These are phyloP conservation scores for Cydia strobilella DNA, from an alignment of 1,140 invertebrate species.

Conservation along the genomic window DNA sequence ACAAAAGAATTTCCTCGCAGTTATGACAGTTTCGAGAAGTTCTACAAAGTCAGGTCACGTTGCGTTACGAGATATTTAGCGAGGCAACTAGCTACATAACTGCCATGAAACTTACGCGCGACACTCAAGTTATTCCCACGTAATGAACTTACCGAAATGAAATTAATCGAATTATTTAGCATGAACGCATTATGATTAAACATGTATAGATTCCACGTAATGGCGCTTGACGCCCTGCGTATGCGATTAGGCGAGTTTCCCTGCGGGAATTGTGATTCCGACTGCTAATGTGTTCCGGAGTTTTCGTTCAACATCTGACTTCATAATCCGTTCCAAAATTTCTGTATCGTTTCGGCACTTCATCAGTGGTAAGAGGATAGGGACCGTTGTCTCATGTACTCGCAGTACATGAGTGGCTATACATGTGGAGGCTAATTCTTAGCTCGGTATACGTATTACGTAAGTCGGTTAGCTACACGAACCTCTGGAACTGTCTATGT, in stretches of 20 bases:
- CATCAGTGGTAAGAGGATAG: neutral
- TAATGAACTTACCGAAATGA: slow-evolving; percentile 18
- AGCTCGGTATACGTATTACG: slow-evolving; percentile 17
- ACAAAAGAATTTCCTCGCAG: slow-evolving; percentile 27
- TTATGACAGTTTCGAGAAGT: slow-evolving; percentile 28
- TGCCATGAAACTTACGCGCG: slow-evolving; percentile 15
- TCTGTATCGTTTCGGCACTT: neutral
- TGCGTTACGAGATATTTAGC: slow-evolving; percentile 26
- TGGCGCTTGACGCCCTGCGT: neutral
- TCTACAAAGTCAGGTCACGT: slow-evolving; percentile 28
- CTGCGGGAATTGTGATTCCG: neutral
- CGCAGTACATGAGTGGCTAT: slow-evolving; percentile 7
- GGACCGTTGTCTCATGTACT: neutral
- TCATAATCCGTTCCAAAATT: neutral
- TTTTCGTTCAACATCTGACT: neutral
- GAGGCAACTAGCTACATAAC: slow-evolving; percentile 26
- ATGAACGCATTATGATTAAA: slow-evolving; percentile 23
- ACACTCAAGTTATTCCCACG: slow-evolving; percentile 23
- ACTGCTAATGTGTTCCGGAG: slow-evolving; percentile 10
- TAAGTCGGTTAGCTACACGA: slow-evolving; percentile 27
- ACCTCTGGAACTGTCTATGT: slow-evolving; percentile 37
- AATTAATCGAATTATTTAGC: slow-evolving; percentile 27
- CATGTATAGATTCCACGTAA: slow-evolving; percentile 7
- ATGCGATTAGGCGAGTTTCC: neutral
- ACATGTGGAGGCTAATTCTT: slow-evolving; percentile 14